These are phyloP conservation scores for Schizopygopsis pylzovi DNA, from an alignment of 2,797 vertebrate species.

Conservation along the genomic window DNA sequence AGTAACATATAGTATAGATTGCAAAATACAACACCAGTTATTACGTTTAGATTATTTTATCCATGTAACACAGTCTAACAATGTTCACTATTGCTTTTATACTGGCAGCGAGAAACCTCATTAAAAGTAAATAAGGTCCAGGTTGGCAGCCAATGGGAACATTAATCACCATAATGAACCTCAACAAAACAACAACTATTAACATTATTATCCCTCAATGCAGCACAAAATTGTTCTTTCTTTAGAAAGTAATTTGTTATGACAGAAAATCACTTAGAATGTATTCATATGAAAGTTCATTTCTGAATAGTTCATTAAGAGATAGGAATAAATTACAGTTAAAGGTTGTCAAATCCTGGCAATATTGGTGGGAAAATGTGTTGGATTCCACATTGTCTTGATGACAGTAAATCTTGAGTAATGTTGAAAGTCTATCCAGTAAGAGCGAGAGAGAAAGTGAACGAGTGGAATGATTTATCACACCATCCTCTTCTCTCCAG, in stretches of 20 bases:
- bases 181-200: constrained; percentile 6
- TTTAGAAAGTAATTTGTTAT: background rate
- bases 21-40: background rate
- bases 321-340: background rate
- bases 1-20: background rate
- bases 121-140: constrained; percentile 6
- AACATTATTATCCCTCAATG: constrained; percentile 18
- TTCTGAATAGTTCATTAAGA: background rate
- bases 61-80: background rate
- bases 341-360: background rate
- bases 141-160: background rate
- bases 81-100: background rate
- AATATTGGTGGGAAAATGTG: background rate
- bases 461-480: constrained; percentile 13
- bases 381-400: background rate
- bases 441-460: constrained; percentile 9
- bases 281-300: background rate
- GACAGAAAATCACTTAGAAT: background rate
- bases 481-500: background rate
- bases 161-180: constrained; percentile 18
- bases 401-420: background rate
- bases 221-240: background rate
- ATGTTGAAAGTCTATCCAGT: background rate
- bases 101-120: background rate
- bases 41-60: background rate